Base-by-base conservation (phyloP, 2,797 vertebrate genomes). In the Rhadinocentrus ornatus region DNA sequence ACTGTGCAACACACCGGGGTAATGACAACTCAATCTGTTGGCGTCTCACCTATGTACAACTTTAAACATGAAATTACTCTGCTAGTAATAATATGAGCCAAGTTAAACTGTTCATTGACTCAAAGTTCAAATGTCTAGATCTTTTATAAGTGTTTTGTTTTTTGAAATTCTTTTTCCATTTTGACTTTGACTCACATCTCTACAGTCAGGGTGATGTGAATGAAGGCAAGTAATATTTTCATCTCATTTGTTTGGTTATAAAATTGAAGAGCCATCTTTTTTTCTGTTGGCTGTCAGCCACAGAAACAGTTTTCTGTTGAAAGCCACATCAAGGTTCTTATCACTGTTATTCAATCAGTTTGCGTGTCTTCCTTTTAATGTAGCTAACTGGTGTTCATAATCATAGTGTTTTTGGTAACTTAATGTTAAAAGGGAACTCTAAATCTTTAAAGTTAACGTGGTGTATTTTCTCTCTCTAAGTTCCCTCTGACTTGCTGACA, bases 1-100 rank as follows among this genome's bases (percentile, higher is more conserved):
- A 76, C 81, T 67, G 32, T 27, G 52, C 75, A 64, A 22, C 71
- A 83, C 68, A 74, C 71, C 54, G 52, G 81, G 66, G 73, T 70
- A 77, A 86, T 81, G 76, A 93, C 81, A 77, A 54, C 89, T 91
- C 81, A 86, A 87, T 91, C 84, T 1, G 0, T 71, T 66, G 37
- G 48, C 32, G 8, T 73, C 37, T 84, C 73, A 66, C 32, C 72
- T 60, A 1, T 53, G 64, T 63, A 26, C 39, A 58, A 72, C 69
- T n/a, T 79, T 15, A 57, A 34, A 20, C 20, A 54, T 54, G 15
- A 18, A 27, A 20, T 31, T 20, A 22, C 22, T 41, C 54, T 66
- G 44, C 53, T 48, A 32, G 35, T 59, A 70, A 55, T 44, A 29
- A 29, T 50, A 22, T 46, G 72, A 56, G 29, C 41, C 13, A 35